Evolutionary conservation across 1,140 invertebrate genomes (phyloP), one percentile per base, ranked within the genome.

Genomic region (Bombus waltoni): DNA sequence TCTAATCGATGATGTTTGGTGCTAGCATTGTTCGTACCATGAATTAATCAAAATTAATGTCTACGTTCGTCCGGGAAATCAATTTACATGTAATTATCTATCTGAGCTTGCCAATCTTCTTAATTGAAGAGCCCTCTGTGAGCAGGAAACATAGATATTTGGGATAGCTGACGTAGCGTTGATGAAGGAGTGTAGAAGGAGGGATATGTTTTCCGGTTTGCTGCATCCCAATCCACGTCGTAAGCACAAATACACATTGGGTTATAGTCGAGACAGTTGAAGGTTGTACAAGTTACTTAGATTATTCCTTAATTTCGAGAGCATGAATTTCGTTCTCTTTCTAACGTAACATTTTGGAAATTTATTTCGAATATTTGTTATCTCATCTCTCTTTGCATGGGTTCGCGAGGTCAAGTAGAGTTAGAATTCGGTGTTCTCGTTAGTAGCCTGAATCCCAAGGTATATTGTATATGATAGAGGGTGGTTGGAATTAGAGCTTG

Each of bases 31-130:
- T 68, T 74, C 22, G 15, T 9, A 13, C n/a, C 65, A 74, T 15
- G 18, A 28, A 74, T n/a, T 74, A 57, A 59, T 66, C n/a, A 11
- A 28, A 28, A 38, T 75, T 73, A 47, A 85, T 38, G 35, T 74
- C 28, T 81, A 81, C 18, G 35, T 81, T 35, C 71, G n/a, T n/a
- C 8, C n/a, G 57, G 44, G 59, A 81, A 85, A 85, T 85, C 78
- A 85, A 85, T 81, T 85, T 81, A 68, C 62, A 57, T 74, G 83
- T 68, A 81, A 85, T 85, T 81, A 68, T n/a, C 78, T 74, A 85
- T 35, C 78, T 22, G 42, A 68, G 78, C 78, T 81, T 85, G 59
- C 77, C 83, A 85, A 85, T 85, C 78, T 74, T 74, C 78, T 85
- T 81, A 85, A 81, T 85, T 85, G 78, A 85, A 81, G 83, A 85